A percentile compares a stretch with the other conserved stretches of the same genome.
Conservation (phyloP, 2,888 invertebrate species). For the Mechanitis messenoides region DNA sequence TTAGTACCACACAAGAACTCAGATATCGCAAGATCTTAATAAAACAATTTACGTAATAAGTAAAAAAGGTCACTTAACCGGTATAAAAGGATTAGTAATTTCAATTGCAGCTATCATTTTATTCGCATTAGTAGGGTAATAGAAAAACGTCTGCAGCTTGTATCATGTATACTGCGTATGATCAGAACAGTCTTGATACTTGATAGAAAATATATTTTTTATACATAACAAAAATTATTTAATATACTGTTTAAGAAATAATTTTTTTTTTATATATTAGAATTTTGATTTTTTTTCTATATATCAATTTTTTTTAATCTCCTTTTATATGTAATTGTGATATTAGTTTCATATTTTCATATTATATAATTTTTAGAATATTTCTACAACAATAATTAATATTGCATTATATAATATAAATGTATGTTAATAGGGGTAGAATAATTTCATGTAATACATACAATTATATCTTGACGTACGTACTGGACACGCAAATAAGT, state of each 20-base stretch:
- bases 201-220: too few species aligned
- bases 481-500: constrained; percentile 32
- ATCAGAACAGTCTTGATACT: not conserved
- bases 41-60: constrained; percentile 34
- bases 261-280: too few species aligned
- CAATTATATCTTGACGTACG: constrained; percentile 25
- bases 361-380: too few species aligned
- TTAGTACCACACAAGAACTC: not conserved
- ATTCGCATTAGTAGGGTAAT: constrained; percentile 61
- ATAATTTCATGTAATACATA: not conserved
- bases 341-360: too few species aligned
- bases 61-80: constrained; percentile 50
- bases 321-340: too few species aligned
- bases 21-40: constrained; percentile 29
- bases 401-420: too few species aligned
- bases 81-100: constrained; percentile 54
- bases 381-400: too few species aligned
- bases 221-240: too few species aligned
- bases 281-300: too few species aligned
- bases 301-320: too few species aligned
- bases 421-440: too few species aligned
- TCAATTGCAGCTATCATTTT: constrained; percentile 58
- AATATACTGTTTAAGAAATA: too few species aligned
- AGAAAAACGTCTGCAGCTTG: constrained; percentile 44
- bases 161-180: constrained; percentile 11